These are phyloP conservation scores for Orius insidiosus DNA, from an alignment of 1,140 invertebrate genomes.

Conservation along the genomic window DNA sequence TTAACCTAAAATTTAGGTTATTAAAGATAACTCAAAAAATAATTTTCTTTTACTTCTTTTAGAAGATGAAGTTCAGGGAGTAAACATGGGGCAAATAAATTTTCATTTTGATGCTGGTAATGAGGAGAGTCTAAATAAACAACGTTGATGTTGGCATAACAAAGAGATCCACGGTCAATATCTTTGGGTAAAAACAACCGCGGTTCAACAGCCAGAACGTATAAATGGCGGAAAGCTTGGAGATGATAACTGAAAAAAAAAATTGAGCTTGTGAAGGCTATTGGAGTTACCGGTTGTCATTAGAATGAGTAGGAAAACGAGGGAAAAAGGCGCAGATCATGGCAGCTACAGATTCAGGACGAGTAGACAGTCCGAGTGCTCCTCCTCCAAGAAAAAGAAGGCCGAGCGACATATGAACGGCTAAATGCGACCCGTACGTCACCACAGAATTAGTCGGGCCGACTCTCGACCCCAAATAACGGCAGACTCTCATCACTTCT, in stretches of 20 bases:
- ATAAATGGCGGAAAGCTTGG: conserved; percentile 88
- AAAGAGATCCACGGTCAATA: conserved; percentile 56
- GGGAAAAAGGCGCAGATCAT: conserved; percentile 87
- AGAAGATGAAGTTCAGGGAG: conserved; percentile 65
- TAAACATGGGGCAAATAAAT: conserved; percentile 62
- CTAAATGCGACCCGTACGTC: conserved; percentile 83
- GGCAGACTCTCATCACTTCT: conserved; percentile 65
- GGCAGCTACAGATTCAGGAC: conserved; percentile 67
- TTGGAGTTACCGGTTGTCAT: conserved; percentile 65
- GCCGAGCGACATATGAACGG: conserved; percentile 84
- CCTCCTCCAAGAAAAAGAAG: conserved; percentile 89
- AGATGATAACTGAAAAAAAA: conserved; percentile 59
- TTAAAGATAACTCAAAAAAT: conserved; percentile 3
- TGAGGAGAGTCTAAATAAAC: conserved; percentile 31
- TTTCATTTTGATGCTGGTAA: conserved; percentile 34
- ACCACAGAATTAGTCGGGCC: conserved; percentile 43
- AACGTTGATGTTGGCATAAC: conserved; percentile 62
- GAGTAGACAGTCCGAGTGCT: conserved; percentile 67
- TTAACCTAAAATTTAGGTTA: conserved; percentile 31
- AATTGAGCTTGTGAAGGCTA: background rate
- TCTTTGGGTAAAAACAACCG: conserved; percentile 72
- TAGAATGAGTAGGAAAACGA: conserved; percentile 89
- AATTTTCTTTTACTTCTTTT: conserved; percentile 33
- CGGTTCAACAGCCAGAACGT: conserved; percentile 82
- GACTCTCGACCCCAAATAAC: conserved; percentile 59